These are phyloP conservation scores for Nasonia longicornis DNA, from an alignment of 1,140 invertebrate genomes.

Conservation along the genomic window DNA sequence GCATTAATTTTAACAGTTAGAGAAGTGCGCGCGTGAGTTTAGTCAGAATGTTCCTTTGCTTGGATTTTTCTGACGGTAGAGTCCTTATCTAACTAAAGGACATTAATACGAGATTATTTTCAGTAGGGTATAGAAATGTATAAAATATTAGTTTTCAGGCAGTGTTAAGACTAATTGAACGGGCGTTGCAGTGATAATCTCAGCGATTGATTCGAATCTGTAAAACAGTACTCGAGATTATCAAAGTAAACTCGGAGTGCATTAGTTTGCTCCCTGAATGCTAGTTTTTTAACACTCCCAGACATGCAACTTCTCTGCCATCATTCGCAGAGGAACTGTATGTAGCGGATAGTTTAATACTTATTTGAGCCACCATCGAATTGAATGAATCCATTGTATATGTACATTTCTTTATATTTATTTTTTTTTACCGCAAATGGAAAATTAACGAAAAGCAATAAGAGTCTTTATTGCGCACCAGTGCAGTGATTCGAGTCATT, in stretches of 20 bases:
- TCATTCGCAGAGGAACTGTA: constrained; percentile 23
- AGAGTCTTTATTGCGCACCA: constrained; percentile 23
- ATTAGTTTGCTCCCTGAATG: background rate
- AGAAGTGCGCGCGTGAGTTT: constrained; percentile 26
- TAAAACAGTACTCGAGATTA: background rate
- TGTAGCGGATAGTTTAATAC: constrained; percentile 35
- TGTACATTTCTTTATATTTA: constrained; percentile 12
- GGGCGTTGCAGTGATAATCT: background rate
- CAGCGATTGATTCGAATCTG: background rate
- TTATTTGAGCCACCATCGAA: constrained; percentile 32
- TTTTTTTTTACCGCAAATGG: background rate
- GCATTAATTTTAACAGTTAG: constrained; percentile 28
- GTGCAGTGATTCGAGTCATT: constrained; percentile 34
- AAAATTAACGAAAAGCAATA: constrained; percentile 35
- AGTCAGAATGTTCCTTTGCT: constrained; percentile 42
- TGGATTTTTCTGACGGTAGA: constrained; percentile 29
- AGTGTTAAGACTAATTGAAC: background rate
- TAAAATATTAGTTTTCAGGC: background rate
- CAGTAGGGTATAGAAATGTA: background rate
- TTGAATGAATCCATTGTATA: constrained; percentile 7
- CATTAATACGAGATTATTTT: constrained; percentile 14
- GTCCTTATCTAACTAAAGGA: background rate
- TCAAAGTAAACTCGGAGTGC: too few relatives aligned
- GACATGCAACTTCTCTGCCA: background rate
- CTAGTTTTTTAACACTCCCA: background rate